Conservation (phyloP, 2,888 invertebrate species). For the Cistogaster globosa region DNA sequence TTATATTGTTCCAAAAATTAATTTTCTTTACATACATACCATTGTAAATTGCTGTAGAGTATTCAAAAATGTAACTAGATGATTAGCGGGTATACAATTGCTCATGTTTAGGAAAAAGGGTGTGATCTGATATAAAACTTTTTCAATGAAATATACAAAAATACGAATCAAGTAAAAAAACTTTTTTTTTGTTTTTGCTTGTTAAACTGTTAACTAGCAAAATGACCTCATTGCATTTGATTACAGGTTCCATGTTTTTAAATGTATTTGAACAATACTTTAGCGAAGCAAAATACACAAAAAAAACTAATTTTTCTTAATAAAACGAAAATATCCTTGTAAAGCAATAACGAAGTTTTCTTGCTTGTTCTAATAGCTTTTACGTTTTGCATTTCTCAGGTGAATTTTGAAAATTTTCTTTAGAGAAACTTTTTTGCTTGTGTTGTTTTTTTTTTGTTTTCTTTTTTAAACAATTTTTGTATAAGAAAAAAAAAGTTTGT, state of each 20-base stretch:
- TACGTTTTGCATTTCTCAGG: slow-evolving; percentile 64
- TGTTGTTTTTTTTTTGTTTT: slow-evolving; percentile 17
- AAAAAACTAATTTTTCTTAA: background rate
- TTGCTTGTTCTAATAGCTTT: slow-evolving; percentile 45
- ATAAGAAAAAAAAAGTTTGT: slow-evolving; percentile 29
- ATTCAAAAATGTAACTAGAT: slow-evolving; percentile 4
- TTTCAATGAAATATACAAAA: slow-evolving; percentile 1
- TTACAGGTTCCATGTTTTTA: slow-evolving; percentile 53
- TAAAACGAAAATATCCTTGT: slow-evolving; percentile 38
- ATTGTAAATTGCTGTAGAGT: background rate
- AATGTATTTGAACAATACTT: slow-evolving; percentile 33
- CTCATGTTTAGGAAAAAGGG: background rate
- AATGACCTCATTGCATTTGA: slow-evolving; percentile 69
- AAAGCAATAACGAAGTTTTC: slow-evolving; percentile 57
- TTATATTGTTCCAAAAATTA: too few relatives aligned
- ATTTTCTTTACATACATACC: too few relatives aligned
- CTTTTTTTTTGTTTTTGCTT: background rate
- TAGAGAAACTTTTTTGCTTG: slow-evolving; percentile 36
- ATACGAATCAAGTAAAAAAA: background rate
- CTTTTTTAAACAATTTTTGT: slow-evolving; percentile 2
- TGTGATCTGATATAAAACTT: background rate
- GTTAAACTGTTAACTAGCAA: slow-evolving; percentile 65
- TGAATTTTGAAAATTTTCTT: slow-evolving; percentile 51
- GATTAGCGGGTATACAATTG: slow-evolving; percentile 1
- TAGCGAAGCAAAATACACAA: background rate